Evolutionary conservation across 2,113 vertebrate genomes (phyloP), one percentile per base, ranked within the genome.

Genomic region (Mesoclemmys tuberculata): DNA sequence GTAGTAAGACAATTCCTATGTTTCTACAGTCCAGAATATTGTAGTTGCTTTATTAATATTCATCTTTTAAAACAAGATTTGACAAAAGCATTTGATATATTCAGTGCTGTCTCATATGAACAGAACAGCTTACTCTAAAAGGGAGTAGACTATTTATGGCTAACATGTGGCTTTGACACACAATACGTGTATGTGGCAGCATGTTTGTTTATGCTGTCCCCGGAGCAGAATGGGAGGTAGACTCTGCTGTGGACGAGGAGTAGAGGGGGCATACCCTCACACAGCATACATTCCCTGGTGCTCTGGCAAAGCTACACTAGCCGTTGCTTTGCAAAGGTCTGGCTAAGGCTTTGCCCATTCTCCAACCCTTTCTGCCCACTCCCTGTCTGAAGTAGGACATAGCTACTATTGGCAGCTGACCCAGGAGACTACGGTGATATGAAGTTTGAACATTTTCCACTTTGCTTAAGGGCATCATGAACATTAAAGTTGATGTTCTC

Each of bases 401-500:
- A 61, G 16, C 54, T 88, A 13, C 38, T 52, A 10, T 27, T 16
- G 7, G 48, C 88, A 56, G 77, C 21, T 52, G 74, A 27, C 88
- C 87, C 35, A 51, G 61, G 78, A 49, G 35, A 41, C 87, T 80
- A 54, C 41, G 13, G 8, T 21, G 21, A n/a, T 8, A 10, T 29
- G 85, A 92, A 83, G 90, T 22, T 48, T 55, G 22, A n/a, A 68
- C 8, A 35, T 79, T 35, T 79, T 91, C 29, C 29, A 68, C 26
- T 77, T 93, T 87, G 49, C 58, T 51, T 84, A 58, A 90, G 90
- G 80, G 87, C 21, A 80, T 90, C 12, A 68, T 55, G 93, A 61
- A 89, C 61, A 55, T 68, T 29, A 81, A 38, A 44, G 85, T 83
- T 88, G 93, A 52, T 93, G 61, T 71, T 94, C 24, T 85, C 85